Evolutionary conservation across 1,140 invertebrate genomes (phyloP).

Genomic region (Pseudomyrmex sp.): DNA sequence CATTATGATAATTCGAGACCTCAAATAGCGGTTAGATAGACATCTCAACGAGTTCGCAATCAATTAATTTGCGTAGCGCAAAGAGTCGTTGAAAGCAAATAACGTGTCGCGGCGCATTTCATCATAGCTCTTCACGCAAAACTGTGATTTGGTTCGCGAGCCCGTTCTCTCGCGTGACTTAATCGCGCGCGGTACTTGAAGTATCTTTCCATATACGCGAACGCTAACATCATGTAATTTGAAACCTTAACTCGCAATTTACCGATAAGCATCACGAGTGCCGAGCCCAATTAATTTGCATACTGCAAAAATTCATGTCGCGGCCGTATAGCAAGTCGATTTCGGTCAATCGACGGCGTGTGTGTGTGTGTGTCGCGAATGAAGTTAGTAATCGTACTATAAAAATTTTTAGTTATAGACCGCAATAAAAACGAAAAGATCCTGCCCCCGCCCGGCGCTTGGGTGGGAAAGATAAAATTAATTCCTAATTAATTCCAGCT

Average conservation of each 20-base stretch:
- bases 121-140: constrained; percentile 50
- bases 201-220: constrained; percentile 34
- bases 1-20: constrained; percentile 53
- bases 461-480: not conserved
- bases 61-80: constrained; percentile 50
- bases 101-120: constrained; percentile 50
- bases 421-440: not conserved
- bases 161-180: constrained; percentile 47
- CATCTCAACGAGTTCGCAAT: constrained; percentile 35
- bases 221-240: constrained; percentile 56
- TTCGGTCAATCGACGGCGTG: not conserved
- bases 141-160: constrained; percentile 46
- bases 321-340: not conserved
- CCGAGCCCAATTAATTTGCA: constrained; percentile 51
- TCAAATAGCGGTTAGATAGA: constrained; percentile 31
- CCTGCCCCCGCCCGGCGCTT: not conserved
- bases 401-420: constrained; percentile 18
- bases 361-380: not conserved
- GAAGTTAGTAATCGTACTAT: not conserved
- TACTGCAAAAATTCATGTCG: constrained; percentile 37
- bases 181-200: not conserved
- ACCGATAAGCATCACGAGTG: constrained; percentile 55
- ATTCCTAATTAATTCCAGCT: constrained; percentile 6
- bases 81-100: constrained; percentile 49
- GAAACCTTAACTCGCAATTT: constrained; percentile 50